These are phyloP conservation scores for Mimas tiliae DNA, from an alignment of 2,888 invertebrate species.

Conservation along the genomic window DNA sequence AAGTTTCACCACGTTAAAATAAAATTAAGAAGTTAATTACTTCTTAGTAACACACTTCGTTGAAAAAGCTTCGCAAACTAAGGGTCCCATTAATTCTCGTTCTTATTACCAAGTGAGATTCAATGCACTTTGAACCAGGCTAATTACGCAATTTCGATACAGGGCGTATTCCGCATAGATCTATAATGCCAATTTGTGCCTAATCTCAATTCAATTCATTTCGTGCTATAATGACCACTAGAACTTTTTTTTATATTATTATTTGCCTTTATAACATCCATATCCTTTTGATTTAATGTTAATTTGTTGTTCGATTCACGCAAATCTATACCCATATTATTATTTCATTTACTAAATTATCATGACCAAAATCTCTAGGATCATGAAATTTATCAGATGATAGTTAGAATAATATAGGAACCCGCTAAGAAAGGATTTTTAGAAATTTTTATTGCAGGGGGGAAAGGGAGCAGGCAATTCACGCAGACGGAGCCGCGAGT, in stretches of 20 bases:
- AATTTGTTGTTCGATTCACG: no score
- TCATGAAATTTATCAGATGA: no score
- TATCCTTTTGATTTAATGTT: no score
- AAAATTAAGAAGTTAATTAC: constrained; percentile 6
- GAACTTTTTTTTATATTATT: background rate
- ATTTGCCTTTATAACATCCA: no score
- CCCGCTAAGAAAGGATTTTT: no score
- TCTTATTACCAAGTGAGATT: constrained; percentile 22
- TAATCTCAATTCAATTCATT: constrained; percentile 11
- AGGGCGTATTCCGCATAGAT: background rate
- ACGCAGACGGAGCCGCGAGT: no score
- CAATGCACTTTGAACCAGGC: background rate
- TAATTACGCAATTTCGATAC: constrained; percentile 10
- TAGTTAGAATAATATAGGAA: no score
- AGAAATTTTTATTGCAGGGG: no score
- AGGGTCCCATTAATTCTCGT: constrained; percentile 15
- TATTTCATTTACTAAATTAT: no score
- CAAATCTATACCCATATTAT: no score
- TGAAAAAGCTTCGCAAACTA: background rate
- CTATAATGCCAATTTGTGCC: background rate
- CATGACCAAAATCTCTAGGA: no score
- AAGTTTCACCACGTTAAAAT: background rate
- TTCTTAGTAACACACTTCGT: background rate
- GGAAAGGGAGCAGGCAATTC: no score
- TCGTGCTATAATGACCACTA: background rate